Evolutionary conservation across 64 coral and sea anemone species (phyloP).

Genomic region (Exaiptasia diaphana): DNA sequence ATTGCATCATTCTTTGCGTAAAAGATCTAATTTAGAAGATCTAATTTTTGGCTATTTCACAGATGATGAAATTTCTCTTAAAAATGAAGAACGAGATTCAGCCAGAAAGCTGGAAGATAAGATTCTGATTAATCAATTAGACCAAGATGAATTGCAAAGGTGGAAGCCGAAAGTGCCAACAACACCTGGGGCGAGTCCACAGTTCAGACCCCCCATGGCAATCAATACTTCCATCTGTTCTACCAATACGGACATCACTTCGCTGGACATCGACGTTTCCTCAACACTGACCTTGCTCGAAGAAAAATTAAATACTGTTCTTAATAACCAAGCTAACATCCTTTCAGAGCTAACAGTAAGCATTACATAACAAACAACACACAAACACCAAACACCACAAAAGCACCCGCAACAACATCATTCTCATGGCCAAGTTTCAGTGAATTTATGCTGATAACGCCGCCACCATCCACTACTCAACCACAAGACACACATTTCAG

Average conservation of each 20-base stretch:
- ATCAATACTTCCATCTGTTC: too few species aligned
- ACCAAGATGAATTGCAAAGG: too few species aligned
- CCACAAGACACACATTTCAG: not conserved
- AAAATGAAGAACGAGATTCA: too few species aligned
- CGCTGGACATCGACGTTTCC: not conserved
- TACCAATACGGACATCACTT: not conserved
- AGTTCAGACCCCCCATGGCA: too few species aligned
- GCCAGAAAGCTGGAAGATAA: too few species aligned
- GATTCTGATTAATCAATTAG: too few species aligned
- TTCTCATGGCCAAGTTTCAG: not conserved
- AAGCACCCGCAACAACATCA: not conserved
- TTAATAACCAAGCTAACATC: not conserved
- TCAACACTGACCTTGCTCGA: not conserved
- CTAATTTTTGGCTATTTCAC: too few species aligned
- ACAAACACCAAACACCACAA: not conserved
- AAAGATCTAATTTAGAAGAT: too few species aligned
- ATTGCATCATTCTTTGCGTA: too few species aligned
- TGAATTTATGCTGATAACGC: not conserved
- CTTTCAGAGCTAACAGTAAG: not conserved
- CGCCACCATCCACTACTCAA: not conserved
- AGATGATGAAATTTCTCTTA: too few species aligned
- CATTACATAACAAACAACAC: not conserved
- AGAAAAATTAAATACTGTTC: not conserved
- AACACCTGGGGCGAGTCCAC: too few species aligned
- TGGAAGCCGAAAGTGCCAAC: too few species aligned